A percentile compares a stretch with the other conserved stretches of the same genome.
Evolutionary conservation across 2,888 invertebrate species (phyloP).

Genomic region (Drosophila lutescens): DNA sequence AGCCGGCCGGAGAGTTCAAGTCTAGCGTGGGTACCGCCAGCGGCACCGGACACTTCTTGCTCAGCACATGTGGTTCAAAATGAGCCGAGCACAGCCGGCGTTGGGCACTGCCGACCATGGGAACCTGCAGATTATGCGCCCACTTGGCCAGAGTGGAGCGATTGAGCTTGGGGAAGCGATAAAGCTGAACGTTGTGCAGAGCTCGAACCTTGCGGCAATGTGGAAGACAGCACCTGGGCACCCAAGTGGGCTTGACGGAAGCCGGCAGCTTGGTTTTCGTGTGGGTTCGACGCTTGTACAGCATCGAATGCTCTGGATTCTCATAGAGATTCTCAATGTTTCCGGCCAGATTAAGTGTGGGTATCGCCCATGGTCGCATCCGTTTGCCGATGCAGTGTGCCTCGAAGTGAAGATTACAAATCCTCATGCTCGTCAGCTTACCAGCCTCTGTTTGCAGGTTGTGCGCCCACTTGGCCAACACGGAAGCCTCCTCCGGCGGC

Average conservation of each 20-base stretch:
- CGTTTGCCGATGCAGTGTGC: constrained; percentile 81
- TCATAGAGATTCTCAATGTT: constrained; percentile 78
- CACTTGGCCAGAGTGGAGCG: constrained; percentile 80
- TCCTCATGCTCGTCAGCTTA: constrained; percentile 60
- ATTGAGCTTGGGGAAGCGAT: constrained; percentile 78
- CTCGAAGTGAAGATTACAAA: constrained; percentile 80
- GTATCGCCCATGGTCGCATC: constrained; percentile 79
- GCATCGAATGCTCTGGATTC: constrained; percentile 74
- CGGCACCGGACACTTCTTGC: constrained; percentile 80
- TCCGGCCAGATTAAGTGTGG: constrained; percentile 76
- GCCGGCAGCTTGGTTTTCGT: constrained; percentile 15
- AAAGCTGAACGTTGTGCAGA: constrained; percentile 76
- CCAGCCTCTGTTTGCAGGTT: constrained; percentile 73
- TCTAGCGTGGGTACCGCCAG: constrained; percentile 79
- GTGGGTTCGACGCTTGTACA: constrained; percentile 59
- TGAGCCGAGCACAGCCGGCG: constrained; percentile 77
- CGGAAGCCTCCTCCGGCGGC: constrained; percentile 75
- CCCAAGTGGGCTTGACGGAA: constrained; percentile 71
- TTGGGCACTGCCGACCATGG: constrained; percentile 76
- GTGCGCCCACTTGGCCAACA: constrained; percentile 80
- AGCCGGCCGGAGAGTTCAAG: constrained; percentile 74
- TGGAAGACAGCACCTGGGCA: constrained; percentile 78
- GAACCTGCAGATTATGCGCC: constrained; percentile 81
- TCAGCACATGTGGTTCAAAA: constrained; percentile 79
- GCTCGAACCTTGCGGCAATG: constrained; percentile 81